phyloP scores from a whole-genome alignment of 1,140 invertebrate species.

The Acyrthosiphon pisum region DNA sequence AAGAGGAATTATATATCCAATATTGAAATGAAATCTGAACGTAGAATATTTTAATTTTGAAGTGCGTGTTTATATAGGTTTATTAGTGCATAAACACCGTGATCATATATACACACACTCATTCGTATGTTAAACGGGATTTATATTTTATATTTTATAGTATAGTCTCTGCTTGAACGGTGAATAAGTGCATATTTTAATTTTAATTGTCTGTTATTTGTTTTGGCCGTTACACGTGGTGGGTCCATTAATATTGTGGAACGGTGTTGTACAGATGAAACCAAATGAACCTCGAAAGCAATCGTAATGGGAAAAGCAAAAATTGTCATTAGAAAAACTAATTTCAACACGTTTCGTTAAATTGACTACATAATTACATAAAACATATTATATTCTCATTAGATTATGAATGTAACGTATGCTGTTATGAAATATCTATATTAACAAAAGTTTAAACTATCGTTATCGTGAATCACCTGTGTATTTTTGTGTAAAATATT shows the following conservation, averaged over 20 bases:
- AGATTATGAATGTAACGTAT: neutral
- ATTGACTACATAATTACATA: neutral
- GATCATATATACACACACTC: no score
- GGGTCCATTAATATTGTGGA: neutral
- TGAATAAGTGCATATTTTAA: neutral
- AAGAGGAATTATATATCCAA: neutral
- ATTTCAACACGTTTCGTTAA: neutral
- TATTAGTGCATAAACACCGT: neutral
- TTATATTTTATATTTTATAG: constrained; percentile 16
- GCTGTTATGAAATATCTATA: neutral
- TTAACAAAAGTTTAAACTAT: neutral
- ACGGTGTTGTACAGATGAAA: neutral
- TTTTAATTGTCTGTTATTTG: neutral
- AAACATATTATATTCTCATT: neutral
- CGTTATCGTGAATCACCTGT: neutral
- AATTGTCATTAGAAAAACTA: neutral
- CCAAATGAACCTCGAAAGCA: neutral
- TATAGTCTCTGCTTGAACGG: neutral
- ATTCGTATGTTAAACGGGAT: neutral
- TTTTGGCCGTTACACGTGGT: neutral
- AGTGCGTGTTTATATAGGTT: neutral
- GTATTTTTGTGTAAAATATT: neutral
- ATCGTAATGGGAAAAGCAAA: neutral
- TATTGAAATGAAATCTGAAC: neutral
- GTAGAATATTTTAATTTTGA: neutral